These are phyloP conservation scores for Watsonalla cultraria DNA, from an alignment of 2,888 invertebrate genomes.

Conservation along the genomic window DNA sequence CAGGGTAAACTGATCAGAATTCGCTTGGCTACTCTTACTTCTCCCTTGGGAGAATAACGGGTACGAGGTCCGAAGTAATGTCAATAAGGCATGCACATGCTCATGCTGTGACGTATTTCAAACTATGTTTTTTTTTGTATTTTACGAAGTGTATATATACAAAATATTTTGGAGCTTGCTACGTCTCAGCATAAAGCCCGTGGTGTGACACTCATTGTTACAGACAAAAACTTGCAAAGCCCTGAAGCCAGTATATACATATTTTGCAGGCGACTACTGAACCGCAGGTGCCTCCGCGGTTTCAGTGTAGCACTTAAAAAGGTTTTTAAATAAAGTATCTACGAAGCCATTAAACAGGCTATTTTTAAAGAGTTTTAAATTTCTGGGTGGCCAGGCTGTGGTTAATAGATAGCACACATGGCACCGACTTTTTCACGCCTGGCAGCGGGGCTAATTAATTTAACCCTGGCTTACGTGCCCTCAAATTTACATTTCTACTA, in stretches of 20 bases:
- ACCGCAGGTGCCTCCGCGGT: too few species aligned
- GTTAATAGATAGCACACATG: constrained; percentile 3
- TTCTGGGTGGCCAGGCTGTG: constrained; percentile 1
- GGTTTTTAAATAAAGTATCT: too few species aligned
- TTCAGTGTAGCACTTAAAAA: too few species aligned
- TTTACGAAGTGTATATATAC: too few species aligned
- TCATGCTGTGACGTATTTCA: too few species aligned
- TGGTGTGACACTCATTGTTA: too few species aligned
- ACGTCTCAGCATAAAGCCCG: too few species aligned
- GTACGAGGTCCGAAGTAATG: neutral
- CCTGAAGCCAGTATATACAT: too few species aligned
- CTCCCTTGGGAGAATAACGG: neutral
- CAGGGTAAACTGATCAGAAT: neutral
- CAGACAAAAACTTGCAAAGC: too few species aligned
- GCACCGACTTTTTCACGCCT: constrained; percentile 5
- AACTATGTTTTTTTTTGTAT: too few species aligned
- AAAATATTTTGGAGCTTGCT: too few species aligned
- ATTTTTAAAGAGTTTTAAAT: neutral
- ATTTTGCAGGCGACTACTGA: too few species aligned
- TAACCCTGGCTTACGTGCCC: neutral
- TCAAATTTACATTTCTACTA: neutral
- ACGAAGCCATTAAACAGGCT: neutral
- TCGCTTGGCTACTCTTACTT: neutral
- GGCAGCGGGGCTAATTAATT: constrained; percentile 5
- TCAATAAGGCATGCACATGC: neutral